These are phyloP conservation scores for Gnathonemus echidnorhynchus DNA, from an alignment of 2,113 vertebrate genomes.

Conservation along the genomic window DNA sequence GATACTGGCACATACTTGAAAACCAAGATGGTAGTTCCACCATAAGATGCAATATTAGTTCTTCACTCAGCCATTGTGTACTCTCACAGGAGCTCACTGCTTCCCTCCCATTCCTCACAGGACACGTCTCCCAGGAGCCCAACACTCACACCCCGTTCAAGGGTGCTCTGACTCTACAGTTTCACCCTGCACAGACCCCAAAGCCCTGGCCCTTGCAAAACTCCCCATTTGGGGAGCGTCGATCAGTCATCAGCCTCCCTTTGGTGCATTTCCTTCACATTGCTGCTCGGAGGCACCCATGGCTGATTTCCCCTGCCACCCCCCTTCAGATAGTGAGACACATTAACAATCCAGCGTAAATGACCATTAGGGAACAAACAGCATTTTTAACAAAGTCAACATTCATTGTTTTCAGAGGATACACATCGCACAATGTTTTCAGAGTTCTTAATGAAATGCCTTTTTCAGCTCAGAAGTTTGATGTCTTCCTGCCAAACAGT, in stretches of 20 bases:
- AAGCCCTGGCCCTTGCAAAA: not conserved
- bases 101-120: not conserved
- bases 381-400: conserved; percentile 1
- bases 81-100: not conserved
- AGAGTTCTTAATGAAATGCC: not conserved
- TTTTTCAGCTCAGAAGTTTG: not conserved
- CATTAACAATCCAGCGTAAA: not conserved
- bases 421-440: not conserved
- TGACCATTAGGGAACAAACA: not conserved
- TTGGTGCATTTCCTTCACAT: not conserved
- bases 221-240: not conserved
- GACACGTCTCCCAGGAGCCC: not conserved
- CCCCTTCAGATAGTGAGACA: not conserved
- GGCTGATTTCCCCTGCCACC: not conserved
- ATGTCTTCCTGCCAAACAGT: not conserved
- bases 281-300: not conserved
- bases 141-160: not conserved
- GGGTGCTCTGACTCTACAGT: not conserved
- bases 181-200: not conserved
- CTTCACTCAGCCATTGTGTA: not conserved
- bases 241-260: conserved; percentile 6
- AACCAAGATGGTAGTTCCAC: not conserved
- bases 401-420: not conserved
- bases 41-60: not conserved
- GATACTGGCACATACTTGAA: not conserved